Percentiles rank a stretch among this genome's conserved stretches.
phyloP scores from a whole-genome alignment of 2,888 invertebrate genomes.

The Hartigia nigra region DNA sequence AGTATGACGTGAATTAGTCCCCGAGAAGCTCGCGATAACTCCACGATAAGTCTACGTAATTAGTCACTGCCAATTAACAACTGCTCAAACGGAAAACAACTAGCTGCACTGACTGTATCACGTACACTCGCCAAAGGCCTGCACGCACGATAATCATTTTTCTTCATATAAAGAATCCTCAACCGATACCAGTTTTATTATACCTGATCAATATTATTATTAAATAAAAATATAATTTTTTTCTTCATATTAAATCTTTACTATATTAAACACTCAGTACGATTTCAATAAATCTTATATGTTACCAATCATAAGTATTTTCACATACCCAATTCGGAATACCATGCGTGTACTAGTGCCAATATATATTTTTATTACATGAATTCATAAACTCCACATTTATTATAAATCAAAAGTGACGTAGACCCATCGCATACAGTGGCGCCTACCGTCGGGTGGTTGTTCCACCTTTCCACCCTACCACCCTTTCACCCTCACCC shows the following conservation, averaged over 20 bases:
- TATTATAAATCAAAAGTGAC: background rate
- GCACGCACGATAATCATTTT: background rate
- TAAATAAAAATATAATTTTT: background rate
- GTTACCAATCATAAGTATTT: background rate
- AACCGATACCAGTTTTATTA: background rate
- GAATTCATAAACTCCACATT: background rate
- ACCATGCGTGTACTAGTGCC: background rate
- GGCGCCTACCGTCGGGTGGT: background rate
- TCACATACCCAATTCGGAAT: background rate
- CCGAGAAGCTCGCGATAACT: conserved; percentile 49
- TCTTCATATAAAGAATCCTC: background rate
- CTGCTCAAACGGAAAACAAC: conserved; percentile 65
- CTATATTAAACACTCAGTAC: background rate
- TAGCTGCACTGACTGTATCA: conserved; percentile 7
- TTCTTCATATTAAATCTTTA: background rate
- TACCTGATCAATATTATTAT: background rate
- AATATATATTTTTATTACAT: background rate
- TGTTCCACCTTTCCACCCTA: background rate
- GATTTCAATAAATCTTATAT: conserved; percentile 6
- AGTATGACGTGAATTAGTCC: background rate
- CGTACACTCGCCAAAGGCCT: background rate
- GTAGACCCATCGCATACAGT: background rate
- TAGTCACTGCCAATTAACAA: conserved; percentile 67
- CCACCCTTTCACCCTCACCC: no score
- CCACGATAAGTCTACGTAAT: conserved; percentile 59